Base-by-base conservation (phyloP, 2,113 vertebrate species). In the Tachysurus fulvidraco region DNA sequence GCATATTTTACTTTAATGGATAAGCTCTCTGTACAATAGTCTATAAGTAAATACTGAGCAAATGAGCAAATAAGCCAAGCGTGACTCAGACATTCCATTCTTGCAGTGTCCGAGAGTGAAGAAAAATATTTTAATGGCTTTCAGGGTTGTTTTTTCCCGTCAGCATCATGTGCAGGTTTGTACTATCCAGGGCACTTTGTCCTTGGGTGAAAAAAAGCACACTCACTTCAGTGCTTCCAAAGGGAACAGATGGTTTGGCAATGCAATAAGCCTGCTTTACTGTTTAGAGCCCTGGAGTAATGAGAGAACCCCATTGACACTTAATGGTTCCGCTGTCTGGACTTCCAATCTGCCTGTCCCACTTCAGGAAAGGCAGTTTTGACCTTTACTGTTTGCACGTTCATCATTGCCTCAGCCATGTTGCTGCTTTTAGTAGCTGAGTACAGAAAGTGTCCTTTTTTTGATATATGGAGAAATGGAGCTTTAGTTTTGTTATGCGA, bases 191-290 rank as follows among this genome's bases (percentile, higher is more conserved):
- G 88, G 76, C 85, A 86, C 73, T 82, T 78, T 88, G 90, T 89
- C 85, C 86, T 88, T 90, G 87, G 64, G 84, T 83, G 67, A 65
- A 81, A 81, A 87, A 88, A 85, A 86, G 67, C 71, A 81, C 69
- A 28, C 25, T 62, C 62, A 60, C 86, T 73, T 81, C 46, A 79
- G 46, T 85, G 86, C 71, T 83, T 88, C 88, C 83, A 89, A 90
- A 84, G 88, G 67, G 85, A 90, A 85, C 89, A 91, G 91, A 90
- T 90, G 89, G 88, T 89, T 90, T 89, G 88, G 88, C 89, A 85
- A 81, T 83, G 79, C 74, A 86, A 59, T 84, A 88, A 90, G 69
- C 52, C 11, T 87, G 84, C 46, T 90, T 89, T 87, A 89, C 73
- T 84, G 86, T 87, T 89, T 71, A 88, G 85, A 91, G 88, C 81